Percentiles rank a stretch among this genome's conserved stretches.
phyloP scores from a whole-genome alignment of 2,797 vertebrate genomes.

The Thamnophis elegans region DNA sequence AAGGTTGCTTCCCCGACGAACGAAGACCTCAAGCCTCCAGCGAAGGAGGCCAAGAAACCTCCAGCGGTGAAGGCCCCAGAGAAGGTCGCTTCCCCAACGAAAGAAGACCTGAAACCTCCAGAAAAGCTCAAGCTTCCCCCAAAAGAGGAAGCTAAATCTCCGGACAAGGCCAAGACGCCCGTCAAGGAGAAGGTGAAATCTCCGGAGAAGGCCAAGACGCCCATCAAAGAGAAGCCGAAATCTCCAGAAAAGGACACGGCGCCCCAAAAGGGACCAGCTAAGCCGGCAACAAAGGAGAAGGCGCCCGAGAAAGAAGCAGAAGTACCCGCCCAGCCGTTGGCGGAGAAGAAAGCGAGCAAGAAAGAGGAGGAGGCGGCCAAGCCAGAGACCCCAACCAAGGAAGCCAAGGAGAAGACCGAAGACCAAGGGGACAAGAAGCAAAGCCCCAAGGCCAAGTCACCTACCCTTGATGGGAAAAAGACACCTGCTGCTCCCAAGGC shows the following conservation, averaged over 20 bases:
- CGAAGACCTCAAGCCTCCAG: conserved; percentile 53
- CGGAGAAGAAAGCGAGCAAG: conserved; percentile 40
- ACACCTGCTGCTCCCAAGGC: background rate
- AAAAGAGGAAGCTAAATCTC: conserved; percentile 47
- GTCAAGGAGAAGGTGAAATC: conserved; percentile 43
- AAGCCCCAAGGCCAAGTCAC: conserved; percentile 40
- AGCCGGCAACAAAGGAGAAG: background rate
- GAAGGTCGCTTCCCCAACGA: conserved; percentile 53
- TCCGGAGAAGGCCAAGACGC: conserved; percentile 47
- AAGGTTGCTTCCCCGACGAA: conserved; percentile 59
- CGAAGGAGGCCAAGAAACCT: conserved; percentile 54
- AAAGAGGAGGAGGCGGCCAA: background rate
- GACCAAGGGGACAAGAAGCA: conserved; percentile 58
- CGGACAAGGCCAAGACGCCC: conserved; percentile 47
- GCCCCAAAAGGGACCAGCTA: conserved; percentile 51
- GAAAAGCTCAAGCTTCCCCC: conserved; percentile 42
- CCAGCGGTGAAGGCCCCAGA: conserved; percentile 62
- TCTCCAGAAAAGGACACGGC: conserved; percentile 4
- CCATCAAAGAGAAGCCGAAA: conserved; percentile 2
- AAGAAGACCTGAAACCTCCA: conserved; percentile 63
- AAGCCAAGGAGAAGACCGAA: background rate
- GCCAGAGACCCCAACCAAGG: background rate
- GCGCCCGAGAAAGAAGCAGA: conserved; percentile 35
- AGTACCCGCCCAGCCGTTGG: background rate
- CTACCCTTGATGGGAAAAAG: conserved; percentile 39